Base-by-base conservation (phyloP, 2,797 vertebrate genomes). In the Sparus aurata region DNA sequence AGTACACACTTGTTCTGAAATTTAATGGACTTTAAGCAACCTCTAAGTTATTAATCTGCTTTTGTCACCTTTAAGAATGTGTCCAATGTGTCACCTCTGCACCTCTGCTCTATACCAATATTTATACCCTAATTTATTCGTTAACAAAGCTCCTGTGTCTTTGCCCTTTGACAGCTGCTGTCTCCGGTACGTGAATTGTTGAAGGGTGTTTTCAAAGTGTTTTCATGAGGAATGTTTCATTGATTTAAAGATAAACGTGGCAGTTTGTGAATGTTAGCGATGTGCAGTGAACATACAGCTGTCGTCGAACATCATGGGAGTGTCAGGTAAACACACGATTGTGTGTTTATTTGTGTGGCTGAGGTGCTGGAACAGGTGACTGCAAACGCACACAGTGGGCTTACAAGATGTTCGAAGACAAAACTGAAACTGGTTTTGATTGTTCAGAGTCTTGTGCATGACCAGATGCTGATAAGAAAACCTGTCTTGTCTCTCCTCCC, bases 391-490 rank as follows among this genome's bases (percentile, higher is more conserved):
- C 7, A 18, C 2, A 6, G n/a, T 23, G 15, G 17, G 45, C 11
- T 0, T 30, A 16, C 43, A 4, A 61, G 18, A 3, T 9, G 2
- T 12, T 4, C 5, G 8, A 7, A 46, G 1, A 43, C 54, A 58
- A 25, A 4, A 45, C 18, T 16, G 25, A 1, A 58, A 62, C 76
- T 43, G 46, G 72, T 76, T 55, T 11, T 66, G 12, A 53, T 75
- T 64, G 20, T 54, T 25, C 18, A 18, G 16, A 64, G 27, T 52
- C 52, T 52, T 3, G 6, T 25, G 25, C 11, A 1, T 73, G 65
- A 58, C 16, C 17, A 20, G 9, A 27, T 47, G 16, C 41, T 43
- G 78, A 77, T 84, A 63, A 77, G 38, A 58, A 57, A 59, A 4
- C 43, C 34, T 45, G n/a, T 64, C 68, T 67, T 16, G 2, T n/a